A percentile compares a stretch with the other conserved stretches of the same genome.
Evolutionary conservation across 1,140 invertebrate species (phyloP).

Genomic region (Leptestheria dahalacensis): DNA sequence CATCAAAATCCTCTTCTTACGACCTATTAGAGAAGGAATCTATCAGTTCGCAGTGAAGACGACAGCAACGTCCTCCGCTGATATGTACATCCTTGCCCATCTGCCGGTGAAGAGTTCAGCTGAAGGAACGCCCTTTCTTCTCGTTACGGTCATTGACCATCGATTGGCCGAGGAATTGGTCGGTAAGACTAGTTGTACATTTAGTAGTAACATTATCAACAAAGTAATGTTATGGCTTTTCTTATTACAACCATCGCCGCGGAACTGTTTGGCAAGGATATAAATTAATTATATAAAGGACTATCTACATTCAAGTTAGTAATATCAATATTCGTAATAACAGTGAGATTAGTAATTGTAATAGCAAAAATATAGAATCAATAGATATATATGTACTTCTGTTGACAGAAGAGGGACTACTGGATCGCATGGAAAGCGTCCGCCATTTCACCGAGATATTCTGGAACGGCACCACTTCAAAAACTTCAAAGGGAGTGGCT

Average conservation of each 20-base stretch:
- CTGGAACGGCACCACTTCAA: neutral
- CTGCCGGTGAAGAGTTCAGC: neutral
- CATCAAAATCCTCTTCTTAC: neutral
- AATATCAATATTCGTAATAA: neutral
- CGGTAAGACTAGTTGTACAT: too few species aligned
- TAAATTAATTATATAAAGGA: too few species aligned
- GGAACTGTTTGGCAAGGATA: too few species aligned
- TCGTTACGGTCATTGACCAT: neutral
- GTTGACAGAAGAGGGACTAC: neutral
- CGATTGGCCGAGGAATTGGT: neutral
- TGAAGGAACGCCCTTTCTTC: neutral
- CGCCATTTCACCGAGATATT: neutral
- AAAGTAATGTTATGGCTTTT: too few species aligned
- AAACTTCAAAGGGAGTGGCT: neutral
- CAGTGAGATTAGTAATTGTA: too few species aligned
- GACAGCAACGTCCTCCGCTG: neutral
- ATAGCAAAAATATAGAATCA: too few species aligned
- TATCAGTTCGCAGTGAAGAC: neutral
- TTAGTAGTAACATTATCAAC: neutral
- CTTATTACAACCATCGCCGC: too few species aligned
- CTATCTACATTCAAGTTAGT: neutral
- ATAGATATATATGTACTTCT: too few species aligned
- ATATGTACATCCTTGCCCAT: neutral
- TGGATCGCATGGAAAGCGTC: neutral
- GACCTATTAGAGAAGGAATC: too few species aligned